phyloP scores from a whole-genome alignment of 2,113 vertebrate species.

The Arenaria interpres region DNA sequence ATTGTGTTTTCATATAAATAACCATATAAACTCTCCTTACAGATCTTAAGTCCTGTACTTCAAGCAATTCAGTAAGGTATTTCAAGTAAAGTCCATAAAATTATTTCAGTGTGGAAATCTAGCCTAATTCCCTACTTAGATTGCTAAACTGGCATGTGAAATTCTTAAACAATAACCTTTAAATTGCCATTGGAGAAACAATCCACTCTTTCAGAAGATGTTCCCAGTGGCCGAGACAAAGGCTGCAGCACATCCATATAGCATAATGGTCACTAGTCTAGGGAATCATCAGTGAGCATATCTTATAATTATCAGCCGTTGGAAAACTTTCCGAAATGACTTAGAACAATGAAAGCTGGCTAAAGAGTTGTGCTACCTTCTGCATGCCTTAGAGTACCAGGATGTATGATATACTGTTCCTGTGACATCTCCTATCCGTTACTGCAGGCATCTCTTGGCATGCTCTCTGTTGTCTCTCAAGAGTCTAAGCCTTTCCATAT shows the following conservation, averaged over 20 bases:
- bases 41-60: background rate
- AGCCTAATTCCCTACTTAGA: background rate
- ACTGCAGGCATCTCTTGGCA: background rate
- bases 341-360: background rate
- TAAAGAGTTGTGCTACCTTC: background rate
- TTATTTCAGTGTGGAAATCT: background rate
- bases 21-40: background rate
- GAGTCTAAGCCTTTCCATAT: background rate
- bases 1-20: too few relatives aligned
- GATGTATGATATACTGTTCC: background rate
- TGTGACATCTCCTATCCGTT: background rate
- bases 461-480: background rate
- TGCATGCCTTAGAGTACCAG: background rate
- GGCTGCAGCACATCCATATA: rapidly evolving
- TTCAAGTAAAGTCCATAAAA: background rate
- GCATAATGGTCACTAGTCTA: background rate
- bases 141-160: background rate
- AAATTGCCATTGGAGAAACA: background rate
- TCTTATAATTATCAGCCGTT: background rate
- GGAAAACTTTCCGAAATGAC: background rate
- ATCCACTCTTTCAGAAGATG: background rate
- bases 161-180: background rate
- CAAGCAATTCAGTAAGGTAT: background rate
- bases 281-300: background rate
- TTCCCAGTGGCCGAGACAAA: background rate